phyloP scores from a whole-genome alignment of 1,140 invertebrate species.

The Anadara kagoshimensis region DNA sequence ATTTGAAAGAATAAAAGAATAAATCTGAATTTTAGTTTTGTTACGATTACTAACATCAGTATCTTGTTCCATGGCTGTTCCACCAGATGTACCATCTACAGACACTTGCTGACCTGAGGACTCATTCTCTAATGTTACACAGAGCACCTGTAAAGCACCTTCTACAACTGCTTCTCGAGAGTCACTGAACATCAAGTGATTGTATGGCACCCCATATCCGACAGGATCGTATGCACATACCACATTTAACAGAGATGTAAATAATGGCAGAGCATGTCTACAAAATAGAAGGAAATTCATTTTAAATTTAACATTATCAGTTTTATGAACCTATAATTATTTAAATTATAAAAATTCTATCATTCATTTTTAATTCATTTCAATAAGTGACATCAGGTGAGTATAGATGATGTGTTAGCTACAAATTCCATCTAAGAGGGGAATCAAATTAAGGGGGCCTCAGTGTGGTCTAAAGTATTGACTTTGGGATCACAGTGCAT shows the following conservation, averaged over 20 bases:
- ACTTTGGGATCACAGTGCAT: too few relatives aligned
- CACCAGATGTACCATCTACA: slow-evolving; percentile 66
- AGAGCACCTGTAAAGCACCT: slow-evolving; percentile 92
- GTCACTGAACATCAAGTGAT: slow-evolving; percentile 97
- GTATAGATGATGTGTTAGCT: too few relatives aligned
- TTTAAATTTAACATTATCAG: not conserved
- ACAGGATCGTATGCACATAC: slow-evolving; percentile 98
- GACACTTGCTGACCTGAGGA: slow-evolving; percentile 58
- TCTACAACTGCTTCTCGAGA: slow-evolving; percentile 96
- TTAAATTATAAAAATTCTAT: too few relatives aligned
- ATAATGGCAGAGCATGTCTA: slow-evolving; percentile 95
- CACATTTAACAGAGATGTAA: slow-evolving; percentile 97
- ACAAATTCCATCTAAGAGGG: too few relatives aligned
- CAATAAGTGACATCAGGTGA: too few relatives aligned
- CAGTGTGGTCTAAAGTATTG: too few relatives aligned
- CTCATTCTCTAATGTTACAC: slow-evolving; percentile 95
- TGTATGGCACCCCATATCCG: slow-evolving; percentile 97
- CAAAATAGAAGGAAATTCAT: slow-evolving; percentile 17
- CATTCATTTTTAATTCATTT: too few relatives aligned
- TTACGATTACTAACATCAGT: not conserved
- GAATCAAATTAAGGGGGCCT: too few relatives aligned
- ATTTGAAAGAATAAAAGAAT: too few relatives aligned
- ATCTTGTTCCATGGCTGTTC: slow-evolving; percentile 64
- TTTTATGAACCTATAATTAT: too few relatives aligned
- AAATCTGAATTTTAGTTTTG: not conserved